Conservation (phyloP, 1,140 invertebrate genomes). For the Acromyrmex charruanus region DNA sequence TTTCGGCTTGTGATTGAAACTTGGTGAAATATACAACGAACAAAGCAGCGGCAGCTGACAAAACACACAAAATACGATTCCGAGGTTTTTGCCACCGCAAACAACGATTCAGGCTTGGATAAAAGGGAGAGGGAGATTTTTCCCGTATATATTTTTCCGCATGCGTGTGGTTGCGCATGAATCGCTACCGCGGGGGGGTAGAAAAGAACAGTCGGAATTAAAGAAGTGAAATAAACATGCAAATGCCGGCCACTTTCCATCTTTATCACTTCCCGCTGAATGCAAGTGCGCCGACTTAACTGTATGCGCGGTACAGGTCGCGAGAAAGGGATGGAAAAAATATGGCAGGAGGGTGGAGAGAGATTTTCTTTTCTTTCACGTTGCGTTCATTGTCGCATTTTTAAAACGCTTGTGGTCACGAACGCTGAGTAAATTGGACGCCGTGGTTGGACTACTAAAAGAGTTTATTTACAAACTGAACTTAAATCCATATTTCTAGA, state of each 20-base stretch:
- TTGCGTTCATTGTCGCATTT: conserved; percentile 27
- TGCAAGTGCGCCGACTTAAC: conserved; percentile 66
- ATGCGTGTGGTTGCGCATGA: conserved; percentile 10
- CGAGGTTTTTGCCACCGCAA: conserved; percentile 15
- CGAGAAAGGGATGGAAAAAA: conserved; percentile 47
- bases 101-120: not conserved
- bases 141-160: conserved; percentile 31
- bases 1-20: not conserved
- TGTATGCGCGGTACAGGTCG: conserved; percentile 20
- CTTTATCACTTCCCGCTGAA: conserved; percentile 79
- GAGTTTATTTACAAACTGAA: conserved; percentile 25
- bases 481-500: conserved; percentile 18
- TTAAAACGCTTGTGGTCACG: conserved; percentile 30
- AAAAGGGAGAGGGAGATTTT: not conserved
- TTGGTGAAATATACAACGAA: conserved; percentile 1
- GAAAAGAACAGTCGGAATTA: conserved; percentile 67
- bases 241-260: conserved; percentile 79
- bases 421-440: conserved; percentile 28
- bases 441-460: not conserved
- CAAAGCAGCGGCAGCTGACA: not conserved
- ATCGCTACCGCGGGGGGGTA: not conserved
- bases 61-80: conserved; percentile 12
- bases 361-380: conserved; percentile 36
- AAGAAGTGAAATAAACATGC: conserved; percentile 80
- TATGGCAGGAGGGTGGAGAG: not conserved